A percentile compares a stretch with the other conserved stretches of the same genome.
Evolutionary conservation across 2,888 invertebrate species (phyloP).

Genomic region (Hypolimnas misippus): DNA sequence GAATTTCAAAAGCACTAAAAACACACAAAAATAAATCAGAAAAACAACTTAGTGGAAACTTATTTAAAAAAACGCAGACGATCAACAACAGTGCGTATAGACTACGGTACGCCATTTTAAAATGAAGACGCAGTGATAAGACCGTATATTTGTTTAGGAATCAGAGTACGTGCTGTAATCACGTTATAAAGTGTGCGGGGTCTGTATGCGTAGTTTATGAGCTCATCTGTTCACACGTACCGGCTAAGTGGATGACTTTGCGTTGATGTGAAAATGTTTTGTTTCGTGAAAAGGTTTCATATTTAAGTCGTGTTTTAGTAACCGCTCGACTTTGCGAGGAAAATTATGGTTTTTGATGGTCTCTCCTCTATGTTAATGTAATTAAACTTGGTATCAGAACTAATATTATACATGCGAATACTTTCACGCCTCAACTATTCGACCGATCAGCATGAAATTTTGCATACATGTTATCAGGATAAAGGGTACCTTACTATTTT

Average conservation of each 20-base stretch:
- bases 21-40: neutral
- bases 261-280: slow-evolving; percentile 29
- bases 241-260: slow-evolving; percentile 37
- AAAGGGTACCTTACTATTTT: too few species aligned
- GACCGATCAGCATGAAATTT: too few species aligned
- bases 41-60: neutral
- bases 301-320: slow-evolving; percentile 20
- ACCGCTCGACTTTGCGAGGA: neutral
- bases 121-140: slow-evolving; percentile 64
- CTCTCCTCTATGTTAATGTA: too few species aligned
- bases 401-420: too few species aligned
- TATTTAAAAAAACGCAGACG: neutral
- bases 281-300: slow-evolving; percentile 21
- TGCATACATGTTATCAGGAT: too few species aligned
- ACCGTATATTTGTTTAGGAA: slow-evolving; percentile 59
- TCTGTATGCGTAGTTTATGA: slow-evolving; percentile 38
- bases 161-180: slow-evolving; percentile 46
- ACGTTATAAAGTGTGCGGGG: slow-evolving; percentile 43
- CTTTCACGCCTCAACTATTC: too few species aligned
- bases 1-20: neutral
- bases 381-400: too few species aligned
- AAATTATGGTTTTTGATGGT: neutral
- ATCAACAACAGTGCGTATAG: slow-evolving; percentile 28
- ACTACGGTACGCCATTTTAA: slow-evolving; percentile 57
- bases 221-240: slow-evolving; percentile 39